These are phyloP conservation scores for Darevskia mixta DNA, from an alignment of 2,797 vertebrate genomes.

Conservation along the genomic window DNA sequence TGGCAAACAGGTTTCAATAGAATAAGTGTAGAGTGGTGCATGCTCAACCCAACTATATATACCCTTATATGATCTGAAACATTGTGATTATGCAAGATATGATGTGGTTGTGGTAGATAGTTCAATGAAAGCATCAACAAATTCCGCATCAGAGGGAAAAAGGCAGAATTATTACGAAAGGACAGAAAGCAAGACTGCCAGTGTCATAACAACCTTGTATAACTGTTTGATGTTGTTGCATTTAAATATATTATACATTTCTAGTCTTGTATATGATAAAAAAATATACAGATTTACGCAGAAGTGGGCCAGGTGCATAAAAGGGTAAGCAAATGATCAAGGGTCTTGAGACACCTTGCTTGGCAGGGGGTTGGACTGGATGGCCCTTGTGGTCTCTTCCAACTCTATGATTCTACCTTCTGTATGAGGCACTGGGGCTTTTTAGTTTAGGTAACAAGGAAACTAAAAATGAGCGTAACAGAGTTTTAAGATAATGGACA, in stretches of 20 bases:
- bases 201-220: neutral
- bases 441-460: neutral
- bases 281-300: no score
- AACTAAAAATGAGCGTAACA: neutral
- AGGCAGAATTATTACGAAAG: neutral
- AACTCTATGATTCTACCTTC: neutral
- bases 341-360: neutral
- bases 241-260: neutral
- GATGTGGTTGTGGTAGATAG: neutral
- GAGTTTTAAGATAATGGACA: neutral
- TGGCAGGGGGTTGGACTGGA: no score
- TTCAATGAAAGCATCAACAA: neutral
- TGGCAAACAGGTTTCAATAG: neutral
- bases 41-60: neutral
- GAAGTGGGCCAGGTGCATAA: neutral
- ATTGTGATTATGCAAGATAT: neutral
- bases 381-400: no score
- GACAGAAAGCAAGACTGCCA: neutral
- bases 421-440: neutral
- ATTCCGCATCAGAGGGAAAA: neutral
- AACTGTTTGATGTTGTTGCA: neutral
- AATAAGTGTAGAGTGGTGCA: neutral
- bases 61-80: neutral
- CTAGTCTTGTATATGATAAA: neutral
- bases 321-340: neutral